Evolutionary conservation across 2,113 vertebrate genomes (phyloP).

Genomic region (Dryoscopus gambensis): DNA sequence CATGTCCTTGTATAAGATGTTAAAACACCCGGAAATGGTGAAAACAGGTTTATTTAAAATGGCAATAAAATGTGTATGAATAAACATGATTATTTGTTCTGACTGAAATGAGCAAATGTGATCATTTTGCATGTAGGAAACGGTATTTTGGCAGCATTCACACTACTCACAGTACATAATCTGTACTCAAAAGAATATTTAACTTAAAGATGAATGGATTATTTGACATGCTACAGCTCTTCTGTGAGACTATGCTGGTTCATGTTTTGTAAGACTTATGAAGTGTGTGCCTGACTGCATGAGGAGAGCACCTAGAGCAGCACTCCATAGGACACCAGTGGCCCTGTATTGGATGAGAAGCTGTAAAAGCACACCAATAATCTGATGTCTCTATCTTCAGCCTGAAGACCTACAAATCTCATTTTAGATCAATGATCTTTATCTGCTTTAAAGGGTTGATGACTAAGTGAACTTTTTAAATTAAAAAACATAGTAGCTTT

Average conservation of each 20-base stretch:
- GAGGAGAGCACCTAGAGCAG: background rate
- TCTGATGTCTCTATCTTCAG: background rate
- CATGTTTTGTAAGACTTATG: rapidly evolving
- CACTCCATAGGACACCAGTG: rapidly evolving
- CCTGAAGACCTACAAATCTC: background rate
- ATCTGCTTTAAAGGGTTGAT: background rate
- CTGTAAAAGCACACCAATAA: background rate
- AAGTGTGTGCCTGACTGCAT: background rate
- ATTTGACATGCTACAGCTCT: background rate
- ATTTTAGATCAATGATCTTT: background rate
- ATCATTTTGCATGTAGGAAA: background rate
- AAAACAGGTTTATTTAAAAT: background rate
- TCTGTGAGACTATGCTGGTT: rapidly evolving
- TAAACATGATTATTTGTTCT: background rate
- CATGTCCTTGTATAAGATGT: background rate
- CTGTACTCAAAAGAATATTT: background rate
- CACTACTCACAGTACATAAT: background rate
- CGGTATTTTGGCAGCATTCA: background rate
- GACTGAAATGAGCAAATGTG: background rate
- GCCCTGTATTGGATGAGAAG: background rate
- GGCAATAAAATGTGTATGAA: background rate
- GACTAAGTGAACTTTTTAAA: background rate
- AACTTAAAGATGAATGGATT: background rate
- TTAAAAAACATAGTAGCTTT: background rate
- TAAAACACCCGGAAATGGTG: background rate